Percentiles rank a stretch among this genome's conserved stretches.
Conservation (phyloP, 2,888 invertebrate species). For the Drosophila quinaria region DNA sequence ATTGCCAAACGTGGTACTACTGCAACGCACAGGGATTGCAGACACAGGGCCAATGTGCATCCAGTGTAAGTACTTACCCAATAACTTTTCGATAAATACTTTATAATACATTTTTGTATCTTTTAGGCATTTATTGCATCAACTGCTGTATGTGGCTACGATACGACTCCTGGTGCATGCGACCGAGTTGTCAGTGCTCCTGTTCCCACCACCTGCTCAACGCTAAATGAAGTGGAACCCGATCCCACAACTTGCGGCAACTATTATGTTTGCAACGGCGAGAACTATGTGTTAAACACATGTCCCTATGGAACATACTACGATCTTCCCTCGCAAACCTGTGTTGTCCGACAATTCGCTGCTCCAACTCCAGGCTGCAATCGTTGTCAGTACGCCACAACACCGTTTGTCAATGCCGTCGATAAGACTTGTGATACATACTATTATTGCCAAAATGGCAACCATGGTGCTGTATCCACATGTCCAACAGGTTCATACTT, state of each 20-base stretch:
- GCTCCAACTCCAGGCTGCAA: conserved; percentile 39
- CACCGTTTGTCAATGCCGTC: conserved; percentile 47
- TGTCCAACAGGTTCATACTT: conserved; percentile 23
- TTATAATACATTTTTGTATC: not conserved
- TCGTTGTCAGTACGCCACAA: conserved; percentile 52
- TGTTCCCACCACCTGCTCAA: not conserved
- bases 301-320: conserved; percentile 45
- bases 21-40: conserved; percentile 14
- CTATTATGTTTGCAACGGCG: conserved; percentile 36
- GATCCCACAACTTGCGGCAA: conserved; percentile 31
- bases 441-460: conserved; percentile 49
- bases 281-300: not conserved
- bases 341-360: conserved; percentile 34
- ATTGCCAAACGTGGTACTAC: conserved; percentile 37
- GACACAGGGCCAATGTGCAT: accelerated
- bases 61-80: conserved; percentile 31
- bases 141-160: not conserved
- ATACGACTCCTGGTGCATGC: conserved; percentile 29
- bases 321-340: accelerated
- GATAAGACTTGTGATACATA: conserved; percentile 32
- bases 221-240: accelerated
- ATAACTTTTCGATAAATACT: not conserved
- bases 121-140: conserved; percentile 6
- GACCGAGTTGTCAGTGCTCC: conserved; percentile 31
- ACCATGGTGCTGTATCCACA: accelerated